Conservation (phyloP, 2,888 invertebrate species). For the Drosophila affinis region DNA sequence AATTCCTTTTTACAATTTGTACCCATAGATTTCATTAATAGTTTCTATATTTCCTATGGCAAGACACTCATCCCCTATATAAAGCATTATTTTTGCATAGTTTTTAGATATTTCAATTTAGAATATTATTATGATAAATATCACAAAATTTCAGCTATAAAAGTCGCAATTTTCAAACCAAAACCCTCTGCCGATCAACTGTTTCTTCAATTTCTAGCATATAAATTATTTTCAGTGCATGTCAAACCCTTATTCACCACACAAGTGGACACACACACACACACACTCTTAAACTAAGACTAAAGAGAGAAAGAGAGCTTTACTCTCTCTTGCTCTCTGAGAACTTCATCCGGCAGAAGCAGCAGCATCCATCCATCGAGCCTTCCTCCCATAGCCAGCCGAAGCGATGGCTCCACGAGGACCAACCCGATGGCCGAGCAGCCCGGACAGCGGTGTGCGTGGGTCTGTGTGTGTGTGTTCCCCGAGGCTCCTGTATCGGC, state of each 20-base stretch:
- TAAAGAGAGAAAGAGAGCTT: slow-evolving; percentile 20
- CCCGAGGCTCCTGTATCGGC: not conserved
- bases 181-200: not conserved
- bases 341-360: slow-evolving; percentile 53
- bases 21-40: not conserved
- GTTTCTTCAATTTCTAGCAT: fast-evolving
- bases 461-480: not conserved
- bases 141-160: not conserved
- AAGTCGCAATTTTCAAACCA: not conserved
- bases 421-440: slow-evolving; percentile 27
- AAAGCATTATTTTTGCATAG: too few species aligned
- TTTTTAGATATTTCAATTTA: not conserved
- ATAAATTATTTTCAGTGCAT: slow-evolving; percentile 21
- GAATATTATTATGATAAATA: not conserved
- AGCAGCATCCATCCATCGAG: slow-evolving; percentile 59
- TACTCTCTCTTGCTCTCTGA: slow-evolving; percentile 29
- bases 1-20: not conserved
- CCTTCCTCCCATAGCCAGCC: slow-evolving; percentile 37
- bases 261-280: slow-evolving; percentile 11
- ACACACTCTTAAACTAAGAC: slow-evolving; percentile 14
- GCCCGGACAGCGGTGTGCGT: slow-evolving; percentile 16
- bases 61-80: too few species aligned
- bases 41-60: not conserved
- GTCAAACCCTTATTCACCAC: slow-evolving; percentile 54
- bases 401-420: slow-evolving; percentile 33